Base-by-base conservation (phyloP, 2,888 invertebrate genomes). In the Hybos culiciformis region DNA sequence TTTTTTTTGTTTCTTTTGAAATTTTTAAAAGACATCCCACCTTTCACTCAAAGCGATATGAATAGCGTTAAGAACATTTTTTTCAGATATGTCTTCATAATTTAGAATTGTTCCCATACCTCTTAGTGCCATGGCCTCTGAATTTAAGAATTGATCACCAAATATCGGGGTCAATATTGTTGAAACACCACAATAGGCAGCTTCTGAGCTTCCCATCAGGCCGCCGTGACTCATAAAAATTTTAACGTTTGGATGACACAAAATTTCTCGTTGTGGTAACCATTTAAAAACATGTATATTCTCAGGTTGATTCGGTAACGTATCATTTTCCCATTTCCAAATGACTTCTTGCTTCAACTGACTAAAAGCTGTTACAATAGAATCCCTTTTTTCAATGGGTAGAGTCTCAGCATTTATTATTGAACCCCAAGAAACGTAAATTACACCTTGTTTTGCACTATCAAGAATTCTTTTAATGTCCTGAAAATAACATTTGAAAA, bases 211-310 rank as follows among this genome's bases (percentile, higher is more conserved):
- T 41, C 83, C 79, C 52, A 83, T 70, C 54, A 82, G 73, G 1
- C 84, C 85, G 1, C 78, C 82, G 56, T 85, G 84, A 0, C 78
- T 77, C 50, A 84, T 70, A 53, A 80, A 83, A 1, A 75, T 75
- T 41, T 71, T 61, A 1, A 81, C 73, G 51, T 81, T 81, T 1
- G 76, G 77, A 57, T 84, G 82, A 74, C 83, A 76, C 37, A 84
- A 64, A 47, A 84, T 71, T 52, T 81, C 80, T 43, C 74, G 72
- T 54, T 84, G 84, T 0, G 83, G 81, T 60, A 81, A 60, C 83
- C 83, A 84, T 47, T 75, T 73, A 50, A 68, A 69, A 11, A 76
- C 60, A 57, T 75, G 69, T 36, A 83, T 70, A 56, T 83, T 83
- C 9, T 67, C 58, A 0, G 79, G 74, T 51, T 74, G 67, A 38